Evolutionary conservation across 2,888 invertebrate genomes (phyloP), one percentile per base, ranked within the genome.

Genomic region (Chrysodeixis includens): DNA sequence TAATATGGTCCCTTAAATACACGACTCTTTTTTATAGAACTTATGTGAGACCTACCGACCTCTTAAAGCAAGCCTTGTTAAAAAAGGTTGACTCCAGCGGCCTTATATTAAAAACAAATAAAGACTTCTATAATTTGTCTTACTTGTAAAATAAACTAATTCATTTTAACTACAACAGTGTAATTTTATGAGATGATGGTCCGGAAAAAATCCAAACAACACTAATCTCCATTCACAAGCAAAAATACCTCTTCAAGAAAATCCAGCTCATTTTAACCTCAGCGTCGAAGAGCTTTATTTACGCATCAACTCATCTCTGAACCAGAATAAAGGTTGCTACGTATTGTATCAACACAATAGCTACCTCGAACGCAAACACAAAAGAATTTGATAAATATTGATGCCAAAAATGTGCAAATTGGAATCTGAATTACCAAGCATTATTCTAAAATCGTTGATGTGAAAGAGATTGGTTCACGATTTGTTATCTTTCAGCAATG

Each of bases 301-400:
- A 30, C 44, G n/a, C 12, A 32, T 8, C 16, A 35, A 18, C 7
- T 30, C 35, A 46, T 5, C 20, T 32, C 40, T 18, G n/a, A 40
- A 30, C 59, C 56, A 9, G 22, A 35, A 35, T 30, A 49, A n/a
- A 49, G 46, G 18, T 53, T 9, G n/a, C 32, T 26, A 18, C 12
- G 26, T 30, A 56, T 67, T 67, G 16, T 73, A 32, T n/a, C n/a
- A 57, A 55, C 32, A 72, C 67, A 55, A 58, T 61, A 60, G 14
- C 40, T 35, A 55, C 52, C 7, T 57, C 66, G 51, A 66, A 51
- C 16, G 22, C 22, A 30, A 72, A 62, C 53, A 62, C 49, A 71
- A 65, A 49, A 14, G 35, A 62, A 40, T 35, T 40, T 56, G 44
- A 55, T 58, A 44, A 55, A 61, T 62, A 58, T 62, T 56, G 57